Conservation (phyloP, 2,888 invertebrate genomes). For the Epinotia demarniana region DNA sequence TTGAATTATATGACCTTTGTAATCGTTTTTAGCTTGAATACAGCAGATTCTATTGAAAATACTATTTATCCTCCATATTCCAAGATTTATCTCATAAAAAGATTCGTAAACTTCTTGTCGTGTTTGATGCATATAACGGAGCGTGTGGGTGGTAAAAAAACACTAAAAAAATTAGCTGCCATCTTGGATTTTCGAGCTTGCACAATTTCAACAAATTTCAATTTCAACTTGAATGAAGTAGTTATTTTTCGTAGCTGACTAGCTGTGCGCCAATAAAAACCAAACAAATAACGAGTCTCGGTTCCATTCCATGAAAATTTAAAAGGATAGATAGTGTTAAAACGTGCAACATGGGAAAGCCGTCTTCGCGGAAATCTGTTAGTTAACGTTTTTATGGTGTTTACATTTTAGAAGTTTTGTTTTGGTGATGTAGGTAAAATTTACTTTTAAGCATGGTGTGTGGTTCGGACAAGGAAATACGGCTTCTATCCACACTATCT, state of each 20-base stretch:
- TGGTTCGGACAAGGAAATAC: conserved; percentile 43
- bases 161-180: not conserved
- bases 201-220: not conserved
- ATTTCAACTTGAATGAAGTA: not conserved
- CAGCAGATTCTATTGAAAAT: no score
- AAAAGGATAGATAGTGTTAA: not conserved
- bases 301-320: conserved; percentile 5
- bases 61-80: no score
- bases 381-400: conserved; percentile 54
- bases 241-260: not conserved
- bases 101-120: no score
- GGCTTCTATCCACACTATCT: not conserved
- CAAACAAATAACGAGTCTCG: not conserved
- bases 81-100: no score
- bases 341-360: conserved; percentile 62
- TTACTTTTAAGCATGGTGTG: conserved; percentile 46
- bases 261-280: not conserved
- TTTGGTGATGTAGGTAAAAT: conserved; percentile 53
- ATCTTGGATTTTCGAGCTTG: conserved; percentile 1
- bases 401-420: conserved; percentile 41
- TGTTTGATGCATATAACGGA: no score
- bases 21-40: no score
- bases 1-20: no score
- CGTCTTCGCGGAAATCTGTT: conserved; percentile 61
- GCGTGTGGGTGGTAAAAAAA: no score